Percentiles rank a stretch among this genome's conserved stretches.
phyloP scores from a whole-genome alignment of 2,113 vertebrate genomes.

The Grammomys surdaster region DNA sequence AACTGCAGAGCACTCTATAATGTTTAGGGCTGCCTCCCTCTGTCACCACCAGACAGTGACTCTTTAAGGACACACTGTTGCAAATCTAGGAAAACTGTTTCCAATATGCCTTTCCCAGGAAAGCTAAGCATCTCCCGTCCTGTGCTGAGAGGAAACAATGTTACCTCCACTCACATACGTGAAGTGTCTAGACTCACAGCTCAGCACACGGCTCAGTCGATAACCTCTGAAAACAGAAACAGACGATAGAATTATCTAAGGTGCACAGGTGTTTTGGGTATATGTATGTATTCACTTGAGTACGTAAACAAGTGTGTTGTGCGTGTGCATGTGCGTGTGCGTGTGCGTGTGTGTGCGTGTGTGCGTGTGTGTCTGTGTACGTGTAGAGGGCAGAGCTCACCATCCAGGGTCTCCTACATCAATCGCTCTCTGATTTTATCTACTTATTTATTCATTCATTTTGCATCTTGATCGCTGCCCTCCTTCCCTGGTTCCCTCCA shows the following conservation, averaged over 20 bases:
- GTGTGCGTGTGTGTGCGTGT: background rate
- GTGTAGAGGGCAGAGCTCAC: background rate
- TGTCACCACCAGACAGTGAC: background rate
- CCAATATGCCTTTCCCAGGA: background rate
- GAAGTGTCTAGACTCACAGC: rapidly evolving
- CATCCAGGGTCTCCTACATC: background rate
- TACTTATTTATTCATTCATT: no score
- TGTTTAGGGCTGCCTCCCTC: rapidly evolving
- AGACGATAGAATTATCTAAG: no score
- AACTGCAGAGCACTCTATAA: background rate
- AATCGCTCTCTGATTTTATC: background rate
- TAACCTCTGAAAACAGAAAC: background rate
- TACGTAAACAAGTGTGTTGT: no score
- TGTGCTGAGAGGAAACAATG: rapidly evolving
- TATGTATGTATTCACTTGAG: background rate
- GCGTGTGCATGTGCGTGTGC: background rate
- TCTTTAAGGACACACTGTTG: rapidly evolving
- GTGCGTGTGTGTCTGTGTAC: no score
- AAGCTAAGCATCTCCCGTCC: background rate
- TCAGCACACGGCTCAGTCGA: rapidly evolving
- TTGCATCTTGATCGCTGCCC: no score
- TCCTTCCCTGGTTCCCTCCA: no score
- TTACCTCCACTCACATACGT: no score
- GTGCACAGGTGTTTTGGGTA: background rate
- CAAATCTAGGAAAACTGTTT: background rate